A percentile compares a stretch with the other conserved stretches of the same genome.
Evolutionary conservation across 2,113 vertebrate species (phyloP).

Genomic region (Spheniscus mendiculus): DNA sequence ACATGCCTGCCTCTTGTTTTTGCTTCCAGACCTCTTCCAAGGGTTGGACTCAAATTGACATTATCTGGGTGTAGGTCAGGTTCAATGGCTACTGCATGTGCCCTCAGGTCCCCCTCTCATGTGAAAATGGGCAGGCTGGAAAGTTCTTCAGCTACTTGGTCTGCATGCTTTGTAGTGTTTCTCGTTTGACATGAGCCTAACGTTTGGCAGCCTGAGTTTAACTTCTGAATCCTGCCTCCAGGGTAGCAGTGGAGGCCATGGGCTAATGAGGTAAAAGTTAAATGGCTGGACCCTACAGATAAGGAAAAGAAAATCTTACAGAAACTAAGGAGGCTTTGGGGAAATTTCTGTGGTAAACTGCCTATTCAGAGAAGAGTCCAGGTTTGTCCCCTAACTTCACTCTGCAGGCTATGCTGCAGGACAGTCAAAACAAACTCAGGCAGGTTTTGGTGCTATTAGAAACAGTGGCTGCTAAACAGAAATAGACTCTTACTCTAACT

Average conservation of each 20-base stretch:
- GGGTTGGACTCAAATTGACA: slow-evolving; percentile 41
- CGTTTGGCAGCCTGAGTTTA: slow-evolving; percentile 33
- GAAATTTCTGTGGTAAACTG: background rate
- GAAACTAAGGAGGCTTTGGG: background rate
- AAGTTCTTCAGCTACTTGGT: slow-evolving; percentile 5
- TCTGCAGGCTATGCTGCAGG: background rate
- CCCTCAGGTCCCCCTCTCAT: background rate
- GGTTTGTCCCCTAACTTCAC: background rate
- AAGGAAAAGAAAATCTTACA: background rate
- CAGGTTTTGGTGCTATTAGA: background rate
- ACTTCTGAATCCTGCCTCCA: background rate
- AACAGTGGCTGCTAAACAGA: slow-evolving; percentile 45
- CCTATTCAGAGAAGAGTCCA: background rate
- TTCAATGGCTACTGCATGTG: slow-evolving; percentile 42
- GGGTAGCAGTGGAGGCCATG: background rate
- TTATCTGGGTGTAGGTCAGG: slow-evolving; percentile 63
- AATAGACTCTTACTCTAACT: background rate
- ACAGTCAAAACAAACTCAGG: background rate
- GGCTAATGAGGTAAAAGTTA: background rate
- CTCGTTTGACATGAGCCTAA: background rate
- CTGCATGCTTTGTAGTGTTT: slow-evolving; percentile 23
- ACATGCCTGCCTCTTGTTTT: slow-evolving; percentile 5
- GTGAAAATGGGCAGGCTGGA: slow-evolving; percentile 46
- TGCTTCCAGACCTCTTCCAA: slow-evolving; percentile 54
- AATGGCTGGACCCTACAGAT: background rate